Evolutionary conservation across 2,113 vertebrate genomes (phyloP), one percentile per base, ranked within the genome.

Genomic region (Oncorhynchus masou): DNA sequence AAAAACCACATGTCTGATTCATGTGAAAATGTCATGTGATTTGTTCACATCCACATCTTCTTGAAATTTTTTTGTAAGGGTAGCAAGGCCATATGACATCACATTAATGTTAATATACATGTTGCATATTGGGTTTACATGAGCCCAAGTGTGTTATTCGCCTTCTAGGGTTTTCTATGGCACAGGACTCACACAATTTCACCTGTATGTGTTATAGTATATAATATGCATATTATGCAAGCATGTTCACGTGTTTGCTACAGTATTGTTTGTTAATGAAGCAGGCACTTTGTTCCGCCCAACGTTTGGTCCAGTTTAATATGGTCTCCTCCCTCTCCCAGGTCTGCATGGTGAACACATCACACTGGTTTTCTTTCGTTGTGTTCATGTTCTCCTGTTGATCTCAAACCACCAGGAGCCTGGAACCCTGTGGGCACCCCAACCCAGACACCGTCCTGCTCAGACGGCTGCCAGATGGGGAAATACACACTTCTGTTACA

Each of bases 321-420:
- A 13, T 66, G 65, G n/a, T 16, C 51, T 34, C n/a, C n/a, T 39
- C 66, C 73, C 0, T 1, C n/a, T 70, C 73, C 68, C 54, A 39
- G n/a, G 20, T 39, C 39, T 39, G 39, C 27, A n/a, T 24, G 57
- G 66, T 76, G 75, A 83, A 82, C 78, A 79, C 39, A 39, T 2
- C 39, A 45, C 74, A n/a, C 68, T 7, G 16, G 72, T 24, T 84
- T 65, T 71, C 78, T 24, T 82, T 83, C 59, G 73, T 51, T 66
- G 64, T 80, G 22, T 81, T 85, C 34, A 74, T 62, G 60, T 69
- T 83, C 29, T 76, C 6, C 16, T 13, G 15, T 74, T 66, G 66
- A 20, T 79, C 68, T 71, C 48, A 25, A 5, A n/a, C 29, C 31
- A 71, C 22, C 78, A 69, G 49, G 70, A 76, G 39, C 24, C 45